Conservation (phyloP, 2,113 vertebrate species). For the Odocoileus virginianus region DNA sequence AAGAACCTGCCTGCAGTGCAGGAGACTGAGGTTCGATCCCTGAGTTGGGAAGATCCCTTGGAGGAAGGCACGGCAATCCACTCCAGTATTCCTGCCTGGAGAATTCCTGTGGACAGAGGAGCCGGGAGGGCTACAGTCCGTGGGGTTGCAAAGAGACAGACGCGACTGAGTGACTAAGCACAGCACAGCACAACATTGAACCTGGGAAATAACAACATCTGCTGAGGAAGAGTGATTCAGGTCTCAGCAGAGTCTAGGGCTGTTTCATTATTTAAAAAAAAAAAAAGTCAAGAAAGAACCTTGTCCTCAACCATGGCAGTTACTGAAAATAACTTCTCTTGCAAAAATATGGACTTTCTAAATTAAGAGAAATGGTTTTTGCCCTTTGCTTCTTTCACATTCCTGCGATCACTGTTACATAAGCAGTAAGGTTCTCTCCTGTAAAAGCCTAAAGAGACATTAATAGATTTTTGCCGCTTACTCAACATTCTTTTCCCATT, state of each 20-base stretch:
- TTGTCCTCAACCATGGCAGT: not conserved
- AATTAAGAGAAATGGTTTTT: not conserved
- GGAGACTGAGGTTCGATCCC: not conserved
- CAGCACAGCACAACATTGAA: not conserved
- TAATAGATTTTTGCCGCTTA: not conserved
- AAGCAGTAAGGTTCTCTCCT: not conserved
- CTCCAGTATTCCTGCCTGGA: not conserved
- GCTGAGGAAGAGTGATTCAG: not conserved
- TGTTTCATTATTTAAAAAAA: not conserved
- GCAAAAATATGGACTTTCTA: not conserved
- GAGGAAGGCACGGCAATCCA: not conserved
- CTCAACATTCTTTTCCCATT: not conserved
- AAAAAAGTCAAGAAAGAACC: not conserved
- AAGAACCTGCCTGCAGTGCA: not conserved
- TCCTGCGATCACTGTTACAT: not conserved
- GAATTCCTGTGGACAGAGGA: not conserved
- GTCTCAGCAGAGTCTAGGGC: not conserved
- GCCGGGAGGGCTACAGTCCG: not conserved
- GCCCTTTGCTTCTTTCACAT: not conserved
- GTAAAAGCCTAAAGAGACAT: not conserved
- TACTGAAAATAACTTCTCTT: constrained; percentile 26
- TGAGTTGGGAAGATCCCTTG: not conserved
- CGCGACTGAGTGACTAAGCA: fast-evolving
- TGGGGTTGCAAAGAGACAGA: not conserved
- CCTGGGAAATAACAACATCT: not conserved